phyloP scores from a whole-genome alignment of 2,888 invertebrate species.

The Lymantria monacha region DNA sequence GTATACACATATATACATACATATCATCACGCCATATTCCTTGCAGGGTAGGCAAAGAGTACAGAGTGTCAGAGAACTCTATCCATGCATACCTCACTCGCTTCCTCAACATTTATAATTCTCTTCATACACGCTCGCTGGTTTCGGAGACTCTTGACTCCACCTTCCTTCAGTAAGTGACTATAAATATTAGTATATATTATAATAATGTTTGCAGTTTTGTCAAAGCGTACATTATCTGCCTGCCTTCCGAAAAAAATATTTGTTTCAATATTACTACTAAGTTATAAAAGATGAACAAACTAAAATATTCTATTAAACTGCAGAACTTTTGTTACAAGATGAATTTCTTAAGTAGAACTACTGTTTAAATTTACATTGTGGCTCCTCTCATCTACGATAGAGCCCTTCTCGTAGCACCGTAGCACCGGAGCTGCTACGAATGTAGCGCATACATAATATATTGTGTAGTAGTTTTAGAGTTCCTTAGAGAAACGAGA shows the following conservation, averaged over 20 bases:
- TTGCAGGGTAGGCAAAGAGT: too few species aligned
- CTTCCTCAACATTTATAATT: too few species aligned
- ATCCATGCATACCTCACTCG: too few species aligned
- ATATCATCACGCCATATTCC: too few species aligned
- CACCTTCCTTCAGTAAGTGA: too few species aligned
- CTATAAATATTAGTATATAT: too few species aligned
- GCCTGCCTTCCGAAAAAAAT: not conserved
- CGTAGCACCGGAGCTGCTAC: constrained; percentile 25
- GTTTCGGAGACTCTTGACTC: too few species aligned
- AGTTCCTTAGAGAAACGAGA: constrained; percentile 29
- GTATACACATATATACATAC: too few species aligned
- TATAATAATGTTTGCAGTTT: not conserved
- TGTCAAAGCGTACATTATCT: not conserved
- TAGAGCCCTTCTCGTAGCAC: constrained; percentile 33
- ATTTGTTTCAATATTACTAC: not conserved
- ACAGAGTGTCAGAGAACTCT: too few species aligned
- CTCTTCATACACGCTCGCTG: too few species aligned
- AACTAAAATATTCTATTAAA: not conserved
- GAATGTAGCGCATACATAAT: constrained; percentile 32
- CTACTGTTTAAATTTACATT: constrained; percentile 17
- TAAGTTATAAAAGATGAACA: not conserved
- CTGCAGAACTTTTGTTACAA: not conserved
- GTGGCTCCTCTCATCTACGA: constrained; percentile 26
- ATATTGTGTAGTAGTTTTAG: constrained; percentile 28
- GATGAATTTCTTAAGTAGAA: not conserved